Conservation (phyloP, 2,797 vertebrate species). For the Odontamblyopus lacepedii region DNA sequence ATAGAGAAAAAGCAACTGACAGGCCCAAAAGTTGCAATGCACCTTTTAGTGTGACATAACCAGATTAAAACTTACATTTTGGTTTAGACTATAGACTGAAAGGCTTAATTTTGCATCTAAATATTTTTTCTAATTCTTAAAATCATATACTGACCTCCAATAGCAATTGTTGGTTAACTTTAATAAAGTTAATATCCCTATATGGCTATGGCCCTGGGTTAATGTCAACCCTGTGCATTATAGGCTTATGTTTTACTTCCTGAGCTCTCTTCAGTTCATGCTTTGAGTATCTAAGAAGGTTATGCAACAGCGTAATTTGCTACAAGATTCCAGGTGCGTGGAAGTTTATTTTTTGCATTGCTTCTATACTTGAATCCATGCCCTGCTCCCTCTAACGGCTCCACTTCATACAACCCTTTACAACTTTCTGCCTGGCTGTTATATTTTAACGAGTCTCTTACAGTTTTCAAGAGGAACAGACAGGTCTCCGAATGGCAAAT, state of each 20-base stretch:
- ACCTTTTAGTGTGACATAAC: no score
- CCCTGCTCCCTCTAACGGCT: slow-evolving; percentile 51
- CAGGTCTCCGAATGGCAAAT: slow-evolving; percentile 75
- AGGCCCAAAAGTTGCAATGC: no score
- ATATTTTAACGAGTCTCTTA: slow-evolving; percentile 70
- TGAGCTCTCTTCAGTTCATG: background rate
- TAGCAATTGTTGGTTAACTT: no score
- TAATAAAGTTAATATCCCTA: no score
- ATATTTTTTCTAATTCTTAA: no score
- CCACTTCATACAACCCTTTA: slow-evolving; percentile 62
- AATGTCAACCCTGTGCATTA: slow-evolving; percentile 42
- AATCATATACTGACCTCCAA: no score
- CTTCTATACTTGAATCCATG: slow-evolving; percentile 62
- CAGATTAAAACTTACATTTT: no score
- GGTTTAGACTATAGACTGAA: no score
- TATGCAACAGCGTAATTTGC: slow-evolving; percentile 22
- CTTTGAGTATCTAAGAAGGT: slow-evolving; percentile 12
- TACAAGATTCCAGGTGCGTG: slow-evolving; percentile 70
- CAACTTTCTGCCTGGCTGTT: slow-evolving; percentile 56
- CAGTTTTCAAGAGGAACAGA: slow-evolving; percentile 69
- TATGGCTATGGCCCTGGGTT: slow-evolving; percentile 1
- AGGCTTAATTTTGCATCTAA: no score
- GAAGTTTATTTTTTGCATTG: slow-evolving; percentile 16
- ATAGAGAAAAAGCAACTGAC: no score
- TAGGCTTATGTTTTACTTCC: slow-evolving; percentile 20